These are phyloP conservation scores for Planiliza haematocheilus DNA, from an alignment of 2,113 vertebrate genomes.

Conservation along the genomic window DNA sequence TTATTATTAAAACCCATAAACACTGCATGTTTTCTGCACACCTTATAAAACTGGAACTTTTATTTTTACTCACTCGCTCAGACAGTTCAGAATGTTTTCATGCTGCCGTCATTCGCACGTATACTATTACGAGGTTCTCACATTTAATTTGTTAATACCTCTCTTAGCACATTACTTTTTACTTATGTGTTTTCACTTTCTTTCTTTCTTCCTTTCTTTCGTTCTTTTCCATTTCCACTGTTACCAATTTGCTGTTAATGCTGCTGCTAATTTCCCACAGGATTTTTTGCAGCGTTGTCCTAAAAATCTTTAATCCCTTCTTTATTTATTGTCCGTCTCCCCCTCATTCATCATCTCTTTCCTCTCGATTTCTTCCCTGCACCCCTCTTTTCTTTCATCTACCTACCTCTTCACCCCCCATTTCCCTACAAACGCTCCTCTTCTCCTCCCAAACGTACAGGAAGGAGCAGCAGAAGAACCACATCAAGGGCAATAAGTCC, in stretches of 20 bases:
- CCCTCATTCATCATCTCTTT: neutral
- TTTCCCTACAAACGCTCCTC: neutral
- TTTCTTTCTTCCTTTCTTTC: neutral
- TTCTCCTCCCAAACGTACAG: constrained; percentile 66
- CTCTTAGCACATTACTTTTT: neutral
- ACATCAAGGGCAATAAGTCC: constrained; percentile 84
- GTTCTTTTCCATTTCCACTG: neutral
- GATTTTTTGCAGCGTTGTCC: neutral
- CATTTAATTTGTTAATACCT: neutral
- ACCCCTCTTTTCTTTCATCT: neutral
- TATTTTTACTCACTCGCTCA: no score
- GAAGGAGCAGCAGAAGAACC: constrained; percentile 94
- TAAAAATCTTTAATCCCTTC: neutral
- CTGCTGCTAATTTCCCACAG: neutral
- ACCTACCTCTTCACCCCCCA: neutral
- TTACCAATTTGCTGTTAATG: neutral
- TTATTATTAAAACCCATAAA: no score
- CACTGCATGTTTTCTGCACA: no score
- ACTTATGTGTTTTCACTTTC: neutral
- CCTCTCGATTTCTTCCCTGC: neutral
- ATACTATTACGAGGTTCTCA: no score
- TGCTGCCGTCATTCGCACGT: no score
- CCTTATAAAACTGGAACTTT: no score
- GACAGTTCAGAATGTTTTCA: no score
- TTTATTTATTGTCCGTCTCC: neutral